Conservation (phyloP, 64 coral and sea anemone species). For the Pocillopora verrucosa region DNA sequence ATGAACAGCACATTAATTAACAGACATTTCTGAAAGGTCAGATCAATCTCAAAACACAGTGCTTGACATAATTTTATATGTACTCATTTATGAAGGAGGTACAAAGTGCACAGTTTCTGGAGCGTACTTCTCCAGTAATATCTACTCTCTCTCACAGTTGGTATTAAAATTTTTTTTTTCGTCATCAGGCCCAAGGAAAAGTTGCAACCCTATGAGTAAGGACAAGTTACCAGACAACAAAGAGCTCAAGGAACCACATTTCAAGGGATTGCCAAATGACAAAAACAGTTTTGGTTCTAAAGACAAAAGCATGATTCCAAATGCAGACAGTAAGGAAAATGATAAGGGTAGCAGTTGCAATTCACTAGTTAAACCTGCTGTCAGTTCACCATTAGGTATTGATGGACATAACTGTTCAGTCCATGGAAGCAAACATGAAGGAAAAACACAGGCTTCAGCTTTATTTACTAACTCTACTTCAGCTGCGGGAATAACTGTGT, state of each 20-base stretch:
- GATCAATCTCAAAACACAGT: no score
- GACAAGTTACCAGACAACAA: background rate
- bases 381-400: no score
- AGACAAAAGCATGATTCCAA: background rate
- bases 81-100: no score
- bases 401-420: background rate
- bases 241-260: background rate
- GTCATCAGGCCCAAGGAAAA: background rate
- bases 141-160: background rate
- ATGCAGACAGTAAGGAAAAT: background rate
- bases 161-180: background rate
- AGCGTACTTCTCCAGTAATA: no score
- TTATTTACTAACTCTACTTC: background rate
- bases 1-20: no score
- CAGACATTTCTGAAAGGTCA: no score
- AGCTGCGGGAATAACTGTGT: background rate
- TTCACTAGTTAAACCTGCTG: background rate
- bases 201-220: background rate
- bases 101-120: no score
- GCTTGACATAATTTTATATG: no score
- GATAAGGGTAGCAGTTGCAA: background rate
- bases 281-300: background rate
- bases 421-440: background rate
- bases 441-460: background rate
- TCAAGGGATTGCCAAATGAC: background rate